Evolutionary conservation across 1,140 invertebrate genomes (phyloP).

Genomic region (Drosophila nasuta): DNA sequence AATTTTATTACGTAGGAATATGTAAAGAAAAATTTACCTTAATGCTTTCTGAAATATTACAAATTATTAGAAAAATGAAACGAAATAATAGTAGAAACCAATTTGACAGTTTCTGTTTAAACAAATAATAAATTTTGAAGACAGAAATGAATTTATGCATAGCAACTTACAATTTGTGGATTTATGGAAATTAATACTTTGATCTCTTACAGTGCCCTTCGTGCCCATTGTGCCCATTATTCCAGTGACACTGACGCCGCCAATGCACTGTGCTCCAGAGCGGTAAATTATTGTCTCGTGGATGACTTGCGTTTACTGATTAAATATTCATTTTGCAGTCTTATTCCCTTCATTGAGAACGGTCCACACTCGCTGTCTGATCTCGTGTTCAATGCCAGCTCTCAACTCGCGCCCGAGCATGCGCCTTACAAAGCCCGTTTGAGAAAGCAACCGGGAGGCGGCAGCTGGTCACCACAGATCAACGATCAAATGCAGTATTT

Average conservation of each 20-base stretch:
- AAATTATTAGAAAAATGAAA: too few species aligned
- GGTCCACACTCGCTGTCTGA: constrained; percentile 85
- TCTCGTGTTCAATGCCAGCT: constrained; percentile 87
- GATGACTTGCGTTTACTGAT: not conserved
- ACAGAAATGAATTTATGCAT: too few species aligned
- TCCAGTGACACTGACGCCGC: constrained; percentile 85
- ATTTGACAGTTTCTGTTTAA: not conserved
- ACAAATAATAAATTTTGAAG: too few species aligned
- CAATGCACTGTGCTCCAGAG: constrained; percentile 85
- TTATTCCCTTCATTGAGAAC: constrained; percentile 86
- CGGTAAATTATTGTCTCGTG: constrained; percentile 65
- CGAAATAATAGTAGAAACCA: not conserved
- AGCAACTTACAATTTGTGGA: too few species aligned
- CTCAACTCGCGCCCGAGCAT: constrained; percentile 85
- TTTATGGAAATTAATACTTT: not conserved
- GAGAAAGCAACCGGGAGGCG: constrained; percentile 80
- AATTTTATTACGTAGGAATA: too few species aligned
- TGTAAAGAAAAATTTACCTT: too few species aligned
- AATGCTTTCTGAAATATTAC: too few species aligned
- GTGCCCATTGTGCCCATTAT: constrained; percentile 69
- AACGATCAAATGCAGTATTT: constrained; percentile 88
- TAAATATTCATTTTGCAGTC: constrained; percentile 50
- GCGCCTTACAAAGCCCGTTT: constrained; percentile 86
- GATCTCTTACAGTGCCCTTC: constrained; percentile 18
- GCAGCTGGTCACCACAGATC: constrained; percentile 88